These are phyloP conservation scores for Epizoanthus ramosus DNA, from an alignment of 92 coral and sea anemone genomes.

Conservation along the genomic window DNA sequence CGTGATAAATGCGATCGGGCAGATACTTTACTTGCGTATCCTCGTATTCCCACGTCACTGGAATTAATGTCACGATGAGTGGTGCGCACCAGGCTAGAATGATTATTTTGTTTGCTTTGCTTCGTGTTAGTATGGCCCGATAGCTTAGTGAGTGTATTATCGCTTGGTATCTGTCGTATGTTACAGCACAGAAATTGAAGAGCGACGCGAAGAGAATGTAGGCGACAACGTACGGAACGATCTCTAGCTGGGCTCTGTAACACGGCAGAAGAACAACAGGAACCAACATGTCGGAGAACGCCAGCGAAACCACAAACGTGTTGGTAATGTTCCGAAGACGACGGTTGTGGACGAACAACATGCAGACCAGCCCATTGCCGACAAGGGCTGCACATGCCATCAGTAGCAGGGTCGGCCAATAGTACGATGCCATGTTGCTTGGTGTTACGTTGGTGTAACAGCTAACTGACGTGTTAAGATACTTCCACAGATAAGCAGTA, in stretches of 20 bases:
- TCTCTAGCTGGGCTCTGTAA: constrained; percentile 50
- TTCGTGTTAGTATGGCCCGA: constrained; percentile 67
- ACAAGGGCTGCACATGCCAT: constrained; percentile 77
- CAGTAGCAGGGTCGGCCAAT: constrained; percentile 50
- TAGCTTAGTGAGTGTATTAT: constrained; percentile 80
- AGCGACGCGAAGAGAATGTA: constrained; percentile 90
- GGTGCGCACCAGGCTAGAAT: constrained; percentile 78
- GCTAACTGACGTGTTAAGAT: too few species aligned
- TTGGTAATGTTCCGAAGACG: constrained; percentile 84
- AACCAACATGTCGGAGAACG: constrained; percentile 83
- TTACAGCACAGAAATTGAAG: constrained; percentile 91
- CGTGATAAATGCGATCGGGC: constrained; percentile 74
- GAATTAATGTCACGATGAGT: constrained; percentile 64
- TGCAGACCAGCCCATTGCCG: constrained; percentile 82
- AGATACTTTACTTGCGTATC: constrained; percentile 26
- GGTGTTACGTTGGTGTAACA: too few species aligned
- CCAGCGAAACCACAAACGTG: constrained; percentile 86
- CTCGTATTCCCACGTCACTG: constrained; percentile 74
- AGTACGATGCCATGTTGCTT: not conserved
- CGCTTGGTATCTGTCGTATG: constrained; percentile 91
- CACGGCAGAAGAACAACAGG: constrained; percentile 85
- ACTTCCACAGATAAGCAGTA: too few species aligned
- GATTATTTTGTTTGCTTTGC: constrained; percentile 68
- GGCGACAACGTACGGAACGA: constrained; percentile 81
- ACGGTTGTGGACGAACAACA: constrained; percentile 67